phyloP scores from a whole-genome alignment of 2,888 invertebrate species.

The Xanthia togata region DNA sequence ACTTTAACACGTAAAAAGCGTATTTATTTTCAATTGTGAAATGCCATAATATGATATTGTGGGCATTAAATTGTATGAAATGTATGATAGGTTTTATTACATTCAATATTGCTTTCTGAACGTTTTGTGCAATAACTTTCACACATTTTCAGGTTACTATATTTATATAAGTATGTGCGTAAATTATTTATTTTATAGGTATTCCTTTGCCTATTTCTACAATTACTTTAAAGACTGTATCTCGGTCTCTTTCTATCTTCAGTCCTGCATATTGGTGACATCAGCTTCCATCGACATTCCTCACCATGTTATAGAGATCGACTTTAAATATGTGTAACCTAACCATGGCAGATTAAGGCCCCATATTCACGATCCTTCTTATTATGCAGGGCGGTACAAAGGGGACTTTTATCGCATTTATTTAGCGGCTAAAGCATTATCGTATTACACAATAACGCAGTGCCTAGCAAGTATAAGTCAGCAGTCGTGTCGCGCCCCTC shows the following conservation, averaged over 20 bases:
- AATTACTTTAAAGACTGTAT: background rate
- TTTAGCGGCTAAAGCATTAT: conserved; percentile 46
- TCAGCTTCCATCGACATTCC: background rate
- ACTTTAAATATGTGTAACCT: background rate
- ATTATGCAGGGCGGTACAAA: conserved; percentile 1
- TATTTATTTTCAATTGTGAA: conserved; percentile 51
- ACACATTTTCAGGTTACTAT: background rate
- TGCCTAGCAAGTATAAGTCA: conserved; percentile 62
- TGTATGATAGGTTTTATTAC: conserved; percentile 38
- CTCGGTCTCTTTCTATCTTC: background rate
- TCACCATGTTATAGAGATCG: background rate
- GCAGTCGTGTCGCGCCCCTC: conserved; percentile 71
- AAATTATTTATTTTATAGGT: background rate
- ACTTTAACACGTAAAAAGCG: conserved; percentile 46
- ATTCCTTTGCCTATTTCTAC: background rate
- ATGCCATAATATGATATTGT: conserved; percentile 40
- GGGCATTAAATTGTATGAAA: conserved; percentile 39
- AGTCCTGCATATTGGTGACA: background rate
- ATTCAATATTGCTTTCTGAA: conserved; percentile 32
- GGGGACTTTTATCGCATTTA: conserved; percentile 13
- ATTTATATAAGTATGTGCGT: background rate
- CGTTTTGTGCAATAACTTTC: conserved; percentile 4
- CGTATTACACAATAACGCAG: conserved; percentile 37
- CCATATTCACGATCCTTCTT: conserved; percentile 6
- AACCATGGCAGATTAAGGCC: background rate